Percentiles rank a stretch among this genome's conserved stretches.
phyloP scores from a whole-genome alignment of 2,888 invertebrate genomes.

The Eupithecia insigniata region DNA sequence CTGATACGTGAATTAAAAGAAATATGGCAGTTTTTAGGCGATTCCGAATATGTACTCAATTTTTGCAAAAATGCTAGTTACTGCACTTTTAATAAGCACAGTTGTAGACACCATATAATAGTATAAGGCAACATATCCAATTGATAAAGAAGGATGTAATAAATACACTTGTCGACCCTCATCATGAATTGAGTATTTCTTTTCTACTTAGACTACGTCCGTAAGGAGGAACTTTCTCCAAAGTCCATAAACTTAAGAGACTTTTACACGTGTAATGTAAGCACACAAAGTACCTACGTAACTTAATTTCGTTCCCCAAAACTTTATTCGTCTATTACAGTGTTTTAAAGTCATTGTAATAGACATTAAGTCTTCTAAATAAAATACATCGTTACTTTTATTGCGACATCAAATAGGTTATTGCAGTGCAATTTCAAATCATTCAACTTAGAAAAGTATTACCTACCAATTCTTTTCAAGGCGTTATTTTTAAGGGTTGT shows the following conservation, averaged over 20 bases:
- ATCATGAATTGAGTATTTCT: neutral
- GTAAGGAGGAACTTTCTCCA: neutral
- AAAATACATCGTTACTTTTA: constrained; percentile 33
- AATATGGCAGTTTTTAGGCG: no score
- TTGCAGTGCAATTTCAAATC: constrained; percentile 17
- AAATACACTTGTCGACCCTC: neutral
- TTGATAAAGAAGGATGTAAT: neutral
- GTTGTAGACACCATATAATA: no score
- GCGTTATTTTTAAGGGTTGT: neutral
- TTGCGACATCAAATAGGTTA: constrained; percentile 31
- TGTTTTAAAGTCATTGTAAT: constrained; percentile 25
- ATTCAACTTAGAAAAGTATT: neutral
- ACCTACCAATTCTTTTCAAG: neutral
- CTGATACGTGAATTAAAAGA: no score
- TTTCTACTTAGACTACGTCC: neutral
- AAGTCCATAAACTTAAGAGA: neutral
- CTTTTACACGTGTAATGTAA: neutral
- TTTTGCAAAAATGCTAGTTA: no score
- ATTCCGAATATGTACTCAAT: no score
- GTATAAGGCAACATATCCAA: neutral
- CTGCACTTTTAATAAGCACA: neutral
- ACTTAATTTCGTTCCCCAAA: constrained; percentile 35
- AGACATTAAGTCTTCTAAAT: constrained; percentile 29
- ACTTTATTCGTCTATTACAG: constrained; percentile 14
- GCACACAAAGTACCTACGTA: constrained; percentile 19